Base-by-base conservation (phyloP, 2,113 vertebrate genomes). In the Albula goreensis region DNA sequence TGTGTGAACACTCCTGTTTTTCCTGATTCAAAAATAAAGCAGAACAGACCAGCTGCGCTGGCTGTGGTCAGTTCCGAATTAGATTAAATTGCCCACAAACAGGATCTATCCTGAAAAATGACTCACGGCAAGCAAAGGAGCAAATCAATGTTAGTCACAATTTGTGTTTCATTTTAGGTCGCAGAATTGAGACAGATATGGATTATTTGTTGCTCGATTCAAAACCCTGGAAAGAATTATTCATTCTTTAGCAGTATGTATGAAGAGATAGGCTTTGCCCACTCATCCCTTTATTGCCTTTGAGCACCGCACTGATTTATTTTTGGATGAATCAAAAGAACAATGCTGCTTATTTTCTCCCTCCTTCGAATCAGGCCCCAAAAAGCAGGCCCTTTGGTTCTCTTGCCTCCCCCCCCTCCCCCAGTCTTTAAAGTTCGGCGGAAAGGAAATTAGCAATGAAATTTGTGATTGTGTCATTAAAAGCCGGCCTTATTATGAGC, bases 401-500 rank as follows among this genome's bases (percentile, higher is more conserved):
- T 41, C 31, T 41, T 41, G 31, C 31, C 31, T 41, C 31, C 31
- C 31, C 31, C 31, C 31, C 82, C 84, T 52, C 82, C 78, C 79
- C 53, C 81, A 80, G 84, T 49, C 88, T 25, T 83, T 85, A 90
- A 80, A 90, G 81, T 31, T 90, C 88, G 78, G 85, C 89, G 89
- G 19, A 87, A 41, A 41, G n/a, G 85, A 78, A 92, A 84, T 91
- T 92, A 91, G 84, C 70, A 87, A 87, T 90, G 90, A 95, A 92
- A 92, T 93, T 87, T 94, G 91, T 92, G 87, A 92, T 90, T 93
- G 89, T 94, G 90, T 93, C 74, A 66, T 95, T 94, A 93, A 91
- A 92, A 83, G 63, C 86, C 81, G 63, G 6, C 90, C 81, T 93
- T 90, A 90, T 92, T 94, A 94, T 88, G 88, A 86, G 94, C 90